phyloP scores from a whole-genome alignment of 2,888 invertebrate genomes.

The Cephalotes varians region DNA sequence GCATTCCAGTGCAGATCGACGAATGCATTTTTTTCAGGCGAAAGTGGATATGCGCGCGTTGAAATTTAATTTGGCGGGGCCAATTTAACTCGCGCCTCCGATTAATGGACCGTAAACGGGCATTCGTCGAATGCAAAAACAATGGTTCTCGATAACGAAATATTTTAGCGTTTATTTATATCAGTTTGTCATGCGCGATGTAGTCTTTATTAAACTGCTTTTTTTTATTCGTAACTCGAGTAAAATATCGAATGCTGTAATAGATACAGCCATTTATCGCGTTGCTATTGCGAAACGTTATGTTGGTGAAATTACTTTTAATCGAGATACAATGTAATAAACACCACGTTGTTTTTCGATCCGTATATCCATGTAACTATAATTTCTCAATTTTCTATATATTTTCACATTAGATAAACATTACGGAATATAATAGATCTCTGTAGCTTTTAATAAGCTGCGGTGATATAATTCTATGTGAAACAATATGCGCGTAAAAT shows the following conservation, averaged over 20 bases:
- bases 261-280: constrained; percentile 49
- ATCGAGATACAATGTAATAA: constrained; percentile 34
- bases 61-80: constrained; percentile 48
- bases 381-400: not conserved
- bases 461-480: not conserved
- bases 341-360: constrained; percentile 10
- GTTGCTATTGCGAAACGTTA: not conserved
- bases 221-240: constrained; percentile 48
- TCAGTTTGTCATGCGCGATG: constrained; percentile 38
- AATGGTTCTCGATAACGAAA: constrained; percentile 52
- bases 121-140: constrained; percentile 47
- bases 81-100: constrained; percentile 43
- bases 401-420: not conserved
- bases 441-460: not conserved
- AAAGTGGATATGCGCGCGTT: constrained; percentile 44
- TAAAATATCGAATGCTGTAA: constrained; percentile 42
- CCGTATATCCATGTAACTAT: not conserved
- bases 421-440: not conserved
- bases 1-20: constrained; percentile 16
- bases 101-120: constrained; percentile 54
- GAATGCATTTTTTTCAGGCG: constrained; percentile 22
- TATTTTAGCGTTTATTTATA: constrained; percentile 54
- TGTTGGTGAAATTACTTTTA: constrained; percentile 33
- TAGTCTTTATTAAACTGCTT: constrained; percentile 49
- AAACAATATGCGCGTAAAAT: not conserved